Evolutionary conservation across 2,113 vertebrate genomes (phyloP), one percentile per base, ranked within the genome.

Genomic region (Apteryx mantelli): DNA sequence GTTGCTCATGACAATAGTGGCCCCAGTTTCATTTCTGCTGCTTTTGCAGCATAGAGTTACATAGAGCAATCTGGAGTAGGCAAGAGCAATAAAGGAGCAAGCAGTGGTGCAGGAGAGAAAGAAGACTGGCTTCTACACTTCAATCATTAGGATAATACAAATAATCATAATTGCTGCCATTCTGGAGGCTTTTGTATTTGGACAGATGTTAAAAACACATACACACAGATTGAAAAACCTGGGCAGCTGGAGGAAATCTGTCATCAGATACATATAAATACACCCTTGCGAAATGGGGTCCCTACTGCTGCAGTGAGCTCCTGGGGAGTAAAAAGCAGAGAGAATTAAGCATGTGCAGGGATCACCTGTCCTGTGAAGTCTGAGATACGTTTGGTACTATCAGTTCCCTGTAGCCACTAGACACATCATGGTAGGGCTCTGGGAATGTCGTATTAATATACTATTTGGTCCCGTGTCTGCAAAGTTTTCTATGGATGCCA

Each of bases 161-260:
- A 82, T 82, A 94, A 69, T 91, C 1, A 0, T 85, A 77, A 91
- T 36, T 94, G 81, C 86, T 97, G 91, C 85, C 75, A 70, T 91
- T 91, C 53, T n/a, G 73, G 86, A 74, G 36, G 55, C 76, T 86
- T 93, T 86, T 86, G 60, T 93, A 80, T 97, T 93, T 94, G 84
- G 87, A 94, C 91, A 94, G 86, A 78, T 93, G 86, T 78, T 96
- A 86, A 86, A 42, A n/a, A 18, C 0, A 18, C 0, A 78, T 34
- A 53, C 56, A 74, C 7, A 74, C 25, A 12, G 55, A 75, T 66
- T 82, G 79, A 71, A 94, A 88, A 56, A 66, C 68, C 69, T 88
- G n/a, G 42, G 64, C 94, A 95, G 94, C 85, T 90, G 76, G 58
- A 86, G 42, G 79, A 95, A 78, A 81, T 94, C 63, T 78, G 16